Evolutionary conservation across 2,113 vertebrate species (phyloP), one percentile per base, ranked within the genome.

Genomic region (Symphodus melops): DNA sequence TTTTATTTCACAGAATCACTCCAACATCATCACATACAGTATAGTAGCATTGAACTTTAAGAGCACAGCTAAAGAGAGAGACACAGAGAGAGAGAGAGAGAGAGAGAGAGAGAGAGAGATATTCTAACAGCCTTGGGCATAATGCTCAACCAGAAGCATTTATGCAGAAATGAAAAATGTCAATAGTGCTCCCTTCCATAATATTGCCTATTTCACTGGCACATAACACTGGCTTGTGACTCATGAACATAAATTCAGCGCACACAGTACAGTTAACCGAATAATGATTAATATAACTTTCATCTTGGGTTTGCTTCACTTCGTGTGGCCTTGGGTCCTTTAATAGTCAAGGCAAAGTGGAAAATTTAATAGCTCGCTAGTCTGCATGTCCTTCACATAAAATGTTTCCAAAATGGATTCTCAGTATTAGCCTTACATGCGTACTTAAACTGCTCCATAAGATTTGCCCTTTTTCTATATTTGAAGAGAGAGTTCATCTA

Each of bases 331-430:
- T 91, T 90, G 90, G 80, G 83, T 69, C 63, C 86, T 86, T 86
- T 87, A 83, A 87, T 77, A 88, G 91, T 83, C 72, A 81, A 58
- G 67, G 75, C 72, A 81, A 66, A 82, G 81, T 48, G 75, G 79
- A 79, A 85, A 80, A 79, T 81, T 16, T 81, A 81, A 91, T 83
- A 81, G 68, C 76, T 77, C 66, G 68, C 74, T 82, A 67, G 68
- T 90, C 78, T 90, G 72, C 75, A 83, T 92, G 91, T 89, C 88
- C 88, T 92, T 91, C 88, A 91, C 82, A 84, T 86, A 77, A 82
- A 86, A 83, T 75, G 70, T 82, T 74, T 79, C 79, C 79, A 79
- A 83, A 79, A 86, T 83, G 79, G 72, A 70, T 75, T 81, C 61
- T 74, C 62, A 81, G 66, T 81, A 60, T 52, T 52, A 57, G 37